Conservation (phyloP, 2,797 vertebrate genomes). For the Myotis findleyi region DNA sequence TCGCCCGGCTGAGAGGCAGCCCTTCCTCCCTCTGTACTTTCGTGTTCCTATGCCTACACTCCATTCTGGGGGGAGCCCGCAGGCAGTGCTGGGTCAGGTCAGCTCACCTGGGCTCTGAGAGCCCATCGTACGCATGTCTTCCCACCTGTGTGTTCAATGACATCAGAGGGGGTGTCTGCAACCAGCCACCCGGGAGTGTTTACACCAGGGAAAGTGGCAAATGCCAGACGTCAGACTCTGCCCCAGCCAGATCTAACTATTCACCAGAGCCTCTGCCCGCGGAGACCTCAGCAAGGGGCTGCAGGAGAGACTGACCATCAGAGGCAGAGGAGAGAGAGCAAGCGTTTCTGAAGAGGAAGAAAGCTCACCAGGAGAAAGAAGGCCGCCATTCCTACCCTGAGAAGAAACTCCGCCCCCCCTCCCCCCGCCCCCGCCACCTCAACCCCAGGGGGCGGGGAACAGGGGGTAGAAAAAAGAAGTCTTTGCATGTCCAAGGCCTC, state of each 20-base stretch:
- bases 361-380: background rate
- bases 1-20: accelerated
- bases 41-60: background rate
- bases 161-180: background rate
- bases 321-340: accelerated
- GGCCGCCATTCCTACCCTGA: background rate
- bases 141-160: background rate
- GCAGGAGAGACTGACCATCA: background rate
- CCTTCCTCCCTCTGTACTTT: background rate
- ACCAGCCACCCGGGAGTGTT: accelerated
- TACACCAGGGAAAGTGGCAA: background rate
- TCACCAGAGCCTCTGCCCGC: background rate
- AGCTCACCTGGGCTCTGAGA: background rate
- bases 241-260: background rate
- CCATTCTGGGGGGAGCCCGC: background rate
- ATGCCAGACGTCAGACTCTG: background rate
- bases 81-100: background rate
- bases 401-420: background rate
- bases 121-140: background rate
- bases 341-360: background rate
- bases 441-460: background rate
- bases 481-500: background rate
- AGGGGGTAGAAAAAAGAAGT: background rate
- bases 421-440: too few species aligned
- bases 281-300: background rate